These are phyloP conservation scores for Drosophila melanica DNA, from an alignment of 1,140 invertebrate species.

Conservation along the genomic window DNA sequence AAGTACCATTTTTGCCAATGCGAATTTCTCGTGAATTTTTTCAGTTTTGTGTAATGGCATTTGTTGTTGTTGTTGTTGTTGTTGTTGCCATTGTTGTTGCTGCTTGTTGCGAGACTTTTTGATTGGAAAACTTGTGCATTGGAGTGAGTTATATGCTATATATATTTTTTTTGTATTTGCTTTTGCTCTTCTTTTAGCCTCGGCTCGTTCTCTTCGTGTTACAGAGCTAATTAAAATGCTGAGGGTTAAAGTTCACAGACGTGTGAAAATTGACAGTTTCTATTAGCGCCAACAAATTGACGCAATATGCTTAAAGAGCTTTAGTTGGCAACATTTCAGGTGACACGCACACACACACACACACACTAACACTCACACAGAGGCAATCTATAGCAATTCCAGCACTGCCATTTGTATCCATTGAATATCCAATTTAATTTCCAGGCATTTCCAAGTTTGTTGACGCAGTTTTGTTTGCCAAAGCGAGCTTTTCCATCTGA, in stretches of 20 bases:
- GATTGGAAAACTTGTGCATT: constrained; percentile 34
- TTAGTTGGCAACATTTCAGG: not conserved
- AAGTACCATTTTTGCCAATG: constrained; percentile 27
- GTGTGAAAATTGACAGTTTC: constrained; percentile 49
- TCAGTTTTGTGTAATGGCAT: constrained; percentile 16
- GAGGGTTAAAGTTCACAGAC: constrained; percentile 29
- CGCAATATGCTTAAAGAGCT: not conserved
- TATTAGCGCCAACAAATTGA: constrained; percentile 24
- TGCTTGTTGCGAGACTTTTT: constrained; percentile 39
- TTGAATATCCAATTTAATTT: constrained; percentile 33
- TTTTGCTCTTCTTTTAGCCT: constrained; percentile 1
- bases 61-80: constrained; percentile 14
- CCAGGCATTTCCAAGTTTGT: constrained; percentile 18
- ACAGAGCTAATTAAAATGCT: constrained; percentile 46
- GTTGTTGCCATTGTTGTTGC: constrained; percentile 10
- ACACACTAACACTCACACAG: not conserved
- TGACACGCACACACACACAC: not conserved
- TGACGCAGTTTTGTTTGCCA: constrained; percentile 34
- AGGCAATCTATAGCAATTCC: not conserved
- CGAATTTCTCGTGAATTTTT: constrained; percentile 34
- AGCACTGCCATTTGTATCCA: not conserved
- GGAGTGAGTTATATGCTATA: constrained; percentile 16
- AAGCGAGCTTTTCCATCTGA: constrained; percentile 20
- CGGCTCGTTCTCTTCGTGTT: not conserved
- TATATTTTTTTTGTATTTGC: not conserved